Base-by-base conservation (phyloP, 2,888 invertebrate genomes). In the Lithophane semibrunnea region DNA sequence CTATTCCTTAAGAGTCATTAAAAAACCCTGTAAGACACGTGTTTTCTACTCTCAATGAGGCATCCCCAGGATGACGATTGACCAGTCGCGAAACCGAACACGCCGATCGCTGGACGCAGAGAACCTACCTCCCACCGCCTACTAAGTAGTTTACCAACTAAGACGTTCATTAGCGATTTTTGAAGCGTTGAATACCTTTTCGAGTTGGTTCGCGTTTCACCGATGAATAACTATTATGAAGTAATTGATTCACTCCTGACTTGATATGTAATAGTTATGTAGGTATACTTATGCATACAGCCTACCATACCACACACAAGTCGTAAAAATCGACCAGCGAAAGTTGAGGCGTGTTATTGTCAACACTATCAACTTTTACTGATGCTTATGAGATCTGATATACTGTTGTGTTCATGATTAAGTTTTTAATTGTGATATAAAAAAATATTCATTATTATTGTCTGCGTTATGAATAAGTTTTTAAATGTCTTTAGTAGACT, bases 291-390 rank as follows among this genome's bases (percentile, higher is more conserved):
- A 24, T 29, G 52, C 7, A 29, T 21, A 44, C 44, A 37, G 42
- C 42, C 42, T 47, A 29, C 42, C 81, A 49, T 74, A 64, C 81
- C 74, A 78, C 74, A 78, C 81, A 64, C 49, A 44, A 64, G 29
- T 80, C 29, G 64, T 74, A 80, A 80, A 80, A 81, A 81, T 74
- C 64, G 75, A 74, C 56, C 75, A 64, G 58, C 16, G 64, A 65
- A 78, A 81, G 75, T 81, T 24, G 52, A 52, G 42, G 81, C 16
- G 44, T 65, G 64, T 44, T 44, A 56, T 29, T 64, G 52, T 72
- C 18, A 5, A 44, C 42, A 37, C n/a, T 58, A 42, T 42, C 54
- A 37, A 81, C 63, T 64, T 49, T 80, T 63, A 80, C 61, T 13
- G 63, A 63, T 42, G 61, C 21, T 16, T 52, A 29, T 44, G n/a